Evolutionary conservation across 2,888 invertebrate genomes (phyloP), one percentile per base, ranked within the genome.

Genomic region (Leucophenga montana): DNA sequence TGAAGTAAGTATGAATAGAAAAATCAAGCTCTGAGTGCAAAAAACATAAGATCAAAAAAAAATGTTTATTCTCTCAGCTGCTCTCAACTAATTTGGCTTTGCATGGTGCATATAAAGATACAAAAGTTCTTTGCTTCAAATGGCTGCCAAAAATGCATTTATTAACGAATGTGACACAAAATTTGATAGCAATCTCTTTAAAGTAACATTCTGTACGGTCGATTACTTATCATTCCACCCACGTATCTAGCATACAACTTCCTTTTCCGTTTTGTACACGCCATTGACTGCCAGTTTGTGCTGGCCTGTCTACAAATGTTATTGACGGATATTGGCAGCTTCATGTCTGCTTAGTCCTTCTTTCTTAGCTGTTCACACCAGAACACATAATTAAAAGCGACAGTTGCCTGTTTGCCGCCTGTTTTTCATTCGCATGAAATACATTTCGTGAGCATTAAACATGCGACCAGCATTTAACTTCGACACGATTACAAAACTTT

Each of bases 321-420:
- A 68, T 68, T 68, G 68, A 62, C 68, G 22, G 31, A 33, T 62
- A 67, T 67, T 67, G 66, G 44, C 68, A 39, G 54, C 50, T 22
- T 54, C 22, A 16, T 56, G 44, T 20, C 46, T 46, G 1, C 22
- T 20, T 16, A 13, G 48, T n/a, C 33, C 77, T 74, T 81, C 72
- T 74, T 39, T 39, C 11, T 11, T 39, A 11, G 5, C 11, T 39
- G 39, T 39, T 66, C 44, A 27, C 56, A 64, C 56, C 73, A 73
- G 72, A n/a, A 71, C 73, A 75, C 77, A 80, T 81, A 80, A 81
- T 83, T 83, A 81, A 81, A 81, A 77, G 78, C 75, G 74, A 78
- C 83, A 80, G 83, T 83, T 73, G 70, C 73, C 73, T 74, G 76
- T 57, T 27, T 39, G 44, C 11, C 76, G 79, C 4, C 76, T 81